Evolutionary conservation across 2,888 invertebrate species (phyloP), one percentile per base, ranked within the genome.

Genomic region (Morinoia aosen): DNA sequence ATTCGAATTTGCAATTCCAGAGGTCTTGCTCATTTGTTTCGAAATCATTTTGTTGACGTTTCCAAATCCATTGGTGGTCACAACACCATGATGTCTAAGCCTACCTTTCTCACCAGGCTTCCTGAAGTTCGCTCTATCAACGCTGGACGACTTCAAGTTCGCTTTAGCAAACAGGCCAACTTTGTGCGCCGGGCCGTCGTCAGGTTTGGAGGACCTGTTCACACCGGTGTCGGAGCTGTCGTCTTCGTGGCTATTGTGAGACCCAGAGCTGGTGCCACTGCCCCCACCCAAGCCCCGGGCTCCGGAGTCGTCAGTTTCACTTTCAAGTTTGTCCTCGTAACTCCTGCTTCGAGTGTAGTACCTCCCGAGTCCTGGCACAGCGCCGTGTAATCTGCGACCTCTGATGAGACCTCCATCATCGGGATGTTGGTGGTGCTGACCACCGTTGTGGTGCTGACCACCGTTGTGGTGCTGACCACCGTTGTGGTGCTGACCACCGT

Each of bases 31-130:
- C 91, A 96, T 96, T 56, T 96, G 96, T 56, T 96, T 96, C 48
- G 96, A 96, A n/a, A 96, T 96, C 58, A 96, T 96, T 94, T 96
- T 96, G 48, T 96, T 96, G 16, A 96, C 96, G 58, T 96, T 96
- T 56, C 96, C 96, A 39, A 96, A 94, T 56, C 96, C 96, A 90
- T 96, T 96, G 33, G 96, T 96, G 64, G 96, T 95, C 14, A 91
- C 57, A 16, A 91, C 88, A 10, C 95, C 96, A 11, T 91, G 33
- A 88, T 91, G 95, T 58, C 96, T 94, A 40, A 90, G 58, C 76
- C 91, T 48, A 39, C 57, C 39, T 48, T 61, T 61, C 16, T 64
- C 95, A 10, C 95, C 64, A 40, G 58, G 58, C 39, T 95, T 64
- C 64, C 95, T 48, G 39, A 61, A 64, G 64, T 64, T 95, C 39